Base-by-base conservation (phyloP, 2,888 invertebrate genomes). In the Protonemura montana region DNA sequence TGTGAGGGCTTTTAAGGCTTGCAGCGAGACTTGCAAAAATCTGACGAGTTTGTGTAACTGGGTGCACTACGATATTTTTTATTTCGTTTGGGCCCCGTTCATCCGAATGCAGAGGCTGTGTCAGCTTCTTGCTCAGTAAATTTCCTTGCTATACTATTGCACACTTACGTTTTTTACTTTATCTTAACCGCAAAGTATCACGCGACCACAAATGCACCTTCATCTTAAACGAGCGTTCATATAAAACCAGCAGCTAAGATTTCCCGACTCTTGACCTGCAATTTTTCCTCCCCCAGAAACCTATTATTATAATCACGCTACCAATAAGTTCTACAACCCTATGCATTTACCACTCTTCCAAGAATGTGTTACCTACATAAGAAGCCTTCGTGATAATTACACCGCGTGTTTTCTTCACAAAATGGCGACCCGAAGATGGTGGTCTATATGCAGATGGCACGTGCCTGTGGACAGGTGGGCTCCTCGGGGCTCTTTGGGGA, bases 381-480 rank as follows among this genome's bases (percentile, higher is more conserved):
- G 16, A 59, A 59, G 59, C 7, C 59, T 10, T 59, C 59, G 35
- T 35, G 3, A 59, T 59, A 59, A 59, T 59, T 21, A 21, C 59
- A 21, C 3, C 21, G 16, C 21, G 59, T 59, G 59, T 59, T 21
- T 59, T 16, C 59, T 59, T 21, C 59, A 59, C 21, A 59, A 59
- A 59, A 59, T 59, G 59, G 59, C 59, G 59, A 59, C 59, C 21
- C 59, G 13, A 59, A 59, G 81, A 81, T 21, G 5, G 81, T 28
- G 81, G 28, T 21, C 28, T 81, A 30, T n/a, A n/a, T 81, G 81
- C 81, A 81, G 81, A 28, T 81, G 81, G 81, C 81, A 81, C 81
- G 81, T 81, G 81, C 81, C 16, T 27, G 6, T 26, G 10, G 78
- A 78, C 78, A 78, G 78, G 78, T 78, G 78, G 6, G 78, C 78